phyloP scores from a whole-genome alignment of 1,140 invertebrate species.

The Kradibia gibbosae region DNA sequence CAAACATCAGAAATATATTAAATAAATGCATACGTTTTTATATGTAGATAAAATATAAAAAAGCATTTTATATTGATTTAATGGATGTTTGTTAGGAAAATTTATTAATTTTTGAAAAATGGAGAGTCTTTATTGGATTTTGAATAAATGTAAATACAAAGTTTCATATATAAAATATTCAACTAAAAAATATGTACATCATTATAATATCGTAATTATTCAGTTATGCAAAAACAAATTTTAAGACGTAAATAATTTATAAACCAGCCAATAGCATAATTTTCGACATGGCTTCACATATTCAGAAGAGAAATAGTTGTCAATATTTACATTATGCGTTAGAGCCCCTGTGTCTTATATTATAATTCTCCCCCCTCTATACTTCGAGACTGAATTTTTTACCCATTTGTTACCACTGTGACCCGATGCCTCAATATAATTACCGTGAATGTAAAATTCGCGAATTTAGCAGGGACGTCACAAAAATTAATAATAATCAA shows the following conservation, averaged over 20 bases:
- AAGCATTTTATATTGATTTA: no score
- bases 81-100: no score
- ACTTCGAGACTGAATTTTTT: background rate
- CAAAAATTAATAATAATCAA: background rate
- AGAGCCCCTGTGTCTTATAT: constrained; percentile 7
- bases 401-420: background rate
- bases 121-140: no score
- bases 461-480: background rate
- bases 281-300: background rate
- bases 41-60: no score
- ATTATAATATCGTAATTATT: no score
- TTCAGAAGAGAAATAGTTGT: background rate
- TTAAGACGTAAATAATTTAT: background rate
- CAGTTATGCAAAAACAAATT: no score
- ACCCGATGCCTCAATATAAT: background rate
- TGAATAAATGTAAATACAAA: no score
- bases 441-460: background rate
- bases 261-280: background rate
- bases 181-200: no score
- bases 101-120: no score
- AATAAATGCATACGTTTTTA: no score
- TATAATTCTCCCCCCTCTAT: constrained; percentile 26
- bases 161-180: no score
- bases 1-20: no score
- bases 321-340: constrained; percentile 39